Base-by-base conservation (phyloP, 2,888 invertebrate species). In the Nomada lathburiana region DNA sequence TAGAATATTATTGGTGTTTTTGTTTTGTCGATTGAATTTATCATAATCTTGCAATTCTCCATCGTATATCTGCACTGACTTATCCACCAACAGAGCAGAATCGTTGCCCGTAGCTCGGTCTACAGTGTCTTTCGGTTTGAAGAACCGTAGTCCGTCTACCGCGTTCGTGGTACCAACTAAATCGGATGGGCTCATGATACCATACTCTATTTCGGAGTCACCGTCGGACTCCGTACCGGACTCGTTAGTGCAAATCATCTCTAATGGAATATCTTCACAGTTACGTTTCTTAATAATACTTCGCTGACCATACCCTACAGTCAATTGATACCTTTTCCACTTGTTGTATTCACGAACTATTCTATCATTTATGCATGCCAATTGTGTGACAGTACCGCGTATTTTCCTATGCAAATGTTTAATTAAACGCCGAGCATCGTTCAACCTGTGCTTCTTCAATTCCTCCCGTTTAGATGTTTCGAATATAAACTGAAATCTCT, bases 211-310 rank as follows among this genome's bases (percentile, higher is more conserved):
- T 16, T 80, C 82, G 0, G 82, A 75, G 20, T 69, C 73, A 16
- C 83, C 79, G 0, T 89, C 89, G 0, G 76, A 47, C 0, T 87
- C 80, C 0, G 53, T 52, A 10, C 88, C 91, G 0, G 93, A 93
- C 1, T 93, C 93, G 26, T 91, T 87, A 0, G 80, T 82, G 23
- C 94, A 94, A 3, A 65, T 84, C 93, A 94, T 93, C 13, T 92
- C 90, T 2, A 92, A 83, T 1, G 89, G 80, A 50, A 85, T 50
- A 3, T 85, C 76, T 16, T 75, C 44, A 13, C 42, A 20, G 7
- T 74, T 69, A 1, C 16, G 13, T 5, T 59, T 69, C 0, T 55
- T 52, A 9, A 20, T 18, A 47, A 2, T 13, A 69, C 63, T 0
- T 36, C 72, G 78, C 23, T 64, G 72, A 20, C 65, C 26, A 13